These are phyloP conservation scores for Limnephilus rhombicus DNA, from an alignment of 2,888 invertebrate species.

Conservation along the genomic window DNA sequence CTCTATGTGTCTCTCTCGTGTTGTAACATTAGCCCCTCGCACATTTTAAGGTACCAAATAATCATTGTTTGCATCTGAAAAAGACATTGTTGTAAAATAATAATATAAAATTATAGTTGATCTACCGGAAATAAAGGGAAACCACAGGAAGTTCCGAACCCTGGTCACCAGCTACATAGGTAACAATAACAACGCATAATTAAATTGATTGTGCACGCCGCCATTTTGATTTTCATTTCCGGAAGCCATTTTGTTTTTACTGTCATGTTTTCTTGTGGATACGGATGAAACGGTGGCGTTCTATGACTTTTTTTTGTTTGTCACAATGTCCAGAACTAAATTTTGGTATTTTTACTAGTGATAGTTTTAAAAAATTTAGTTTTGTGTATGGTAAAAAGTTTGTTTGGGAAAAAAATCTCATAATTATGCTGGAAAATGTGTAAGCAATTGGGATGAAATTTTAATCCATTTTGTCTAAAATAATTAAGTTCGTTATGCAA, in stretches of 20 bases:
- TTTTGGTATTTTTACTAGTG: not conserved
- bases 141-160: slow-evolving; percentile 99
- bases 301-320: not conserved
- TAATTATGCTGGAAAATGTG: not conserved
- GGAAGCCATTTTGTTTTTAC: slow-evolving; percentile 33
- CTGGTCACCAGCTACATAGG: slow-evolving; percentile 99
- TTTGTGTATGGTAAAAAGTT: not conserved
- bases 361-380: not conserved
- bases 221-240: slow-evolving; percentile 64
- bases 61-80: not conserved
- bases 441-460: not conserved
- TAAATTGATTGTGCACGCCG: slow-evolving; percentile 61
- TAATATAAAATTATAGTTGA: slow-evolving; percentile 83
- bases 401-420: not conserved
- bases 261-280: slow-evolving; percentile 13
- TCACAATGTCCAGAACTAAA: not conserved
- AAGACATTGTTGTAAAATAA: not conserved
- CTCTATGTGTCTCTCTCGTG: not conserved
- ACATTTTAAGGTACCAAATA: not conserved
- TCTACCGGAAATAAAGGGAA: slow-evolving; percentile 98
- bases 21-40: not conserved
- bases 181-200: slow-evolving; percentile 74
- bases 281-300: not conserved
- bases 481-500: not conserved
- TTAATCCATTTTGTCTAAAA: not conserved